phyloP scores from a whole-genome alignment of 2,113 vertebrate species.

The Lepus americanus region DNA sequence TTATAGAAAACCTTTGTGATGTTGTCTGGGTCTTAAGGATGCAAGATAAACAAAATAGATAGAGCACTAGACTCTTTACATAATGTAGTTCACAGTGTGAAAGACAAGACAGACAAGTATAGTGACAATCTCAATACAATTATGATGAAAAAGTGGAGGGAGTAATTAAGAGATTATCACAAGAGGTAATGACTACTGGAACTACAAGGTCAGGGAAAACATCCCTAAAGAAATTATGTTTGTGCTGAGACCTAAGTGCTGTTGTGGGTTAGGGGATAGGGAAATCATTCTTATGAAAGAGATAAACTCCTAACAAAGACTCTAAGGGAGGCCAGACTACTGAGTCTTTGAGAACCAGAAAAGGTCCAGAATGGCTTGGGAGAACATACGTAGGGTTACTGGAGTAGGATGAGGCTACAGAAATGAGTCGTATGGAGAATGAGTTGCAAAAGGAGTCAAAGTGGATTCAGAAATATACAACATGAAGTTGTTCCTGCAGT shows the following conservation, averaged over 20 bases:
- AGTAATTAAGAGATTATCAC: neutral
- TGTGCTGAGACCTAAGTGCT: neutral
- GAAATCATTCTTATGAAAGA: neutral
- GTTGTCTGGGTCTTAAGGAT: neutral
- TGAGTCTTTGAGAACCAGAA: neutral
- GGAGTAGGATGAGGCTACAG: neutral
- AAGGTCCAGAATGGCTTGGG: neutral
- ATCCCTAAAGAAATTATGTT: conserved; percentile 14
- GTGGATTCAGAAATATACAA: neutral
- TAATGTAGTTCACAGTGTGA: neutral
- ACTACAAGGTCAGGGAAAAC: neutral
- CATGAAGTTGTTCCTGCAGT: neutral
- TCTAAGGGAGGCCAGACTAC: neutral
- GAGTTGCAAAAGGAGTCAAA: neutral
- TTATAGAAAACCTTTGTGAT: neutral
- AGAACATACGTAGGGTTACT: neutral
- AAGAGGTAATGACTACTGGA: neutral
- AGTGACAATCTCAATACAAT: neutral
- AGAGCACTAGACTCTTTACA: neutral
- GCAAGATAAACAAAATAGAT: neutral
- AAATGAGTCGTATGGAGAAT: neutral
- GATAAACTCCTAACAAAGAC: neutral
- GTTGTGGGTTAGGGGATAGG: neutral
- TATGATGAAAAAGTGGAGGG: neutral
- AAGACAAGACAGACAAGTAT: neutral